Evolutionary conservation across 2,888 invertebrate species (phyloP), one percentile per base, ranked within the genome.

Genomic region (Drosophila hawaiiensis): DNA sequence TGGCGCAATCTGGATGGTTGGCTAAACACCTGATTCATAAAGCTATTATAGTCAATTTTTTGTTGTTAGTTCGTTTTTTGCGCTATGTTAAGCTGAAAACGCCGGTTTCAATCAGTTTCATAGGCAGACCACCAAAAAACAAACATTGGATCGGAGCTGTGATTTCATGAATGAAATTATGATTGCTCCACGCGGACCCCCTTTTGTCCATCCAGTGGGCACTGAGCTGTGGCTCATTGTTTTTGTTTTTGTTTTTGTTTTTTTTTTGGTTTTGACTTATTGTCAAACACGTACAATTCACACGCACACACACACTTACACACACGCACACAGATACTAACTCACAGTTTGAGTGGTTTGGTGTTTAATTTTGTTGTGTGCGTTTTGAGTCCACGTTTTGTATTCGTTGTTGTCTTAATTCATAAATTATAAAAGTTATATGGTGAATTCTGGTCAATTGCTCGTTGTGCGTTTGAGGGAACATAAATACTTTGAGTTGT

Each of bases 121-220:
- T 52, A 56, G 43, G 29, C 49, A 65, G 63, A 61, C 39, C 41
- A 41, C n/a, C n/a, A 43, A 35, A n/a, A 33, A 49, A 35, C 33
- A 55, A 62, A 58, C 63, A 35, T 68, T 78, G 62, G 50, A 67
- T 73, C 60, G 61, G 52, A 66, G 47, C 58, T 60, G 74, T 61
- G 76, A 68, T 89, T 86, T 84, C 79, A 89, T 89, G 84, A 87
- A 87, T 87, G 86, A 87, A 89, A 89, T 87, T 89, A 89, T 84
- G 81, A 80, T 75, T 82, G 82, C 67, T 61, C 56, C 75, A 66
- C 25, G 54, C 53, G 39, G 29, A 16, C 56, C 64, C 37, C 37
- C 29, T 9, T 28, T 29, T 65, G 43, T 19, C 67, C 37, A n/a
- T 25, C 49, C 4, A 1, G 25, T 33, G 47, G 64, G 29, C 47